These are phyloP conservation scores for Invenusta paracnida DNA, from an alignment of 2,888 invertebrate species.

Conservation along the genomic window DNA sequence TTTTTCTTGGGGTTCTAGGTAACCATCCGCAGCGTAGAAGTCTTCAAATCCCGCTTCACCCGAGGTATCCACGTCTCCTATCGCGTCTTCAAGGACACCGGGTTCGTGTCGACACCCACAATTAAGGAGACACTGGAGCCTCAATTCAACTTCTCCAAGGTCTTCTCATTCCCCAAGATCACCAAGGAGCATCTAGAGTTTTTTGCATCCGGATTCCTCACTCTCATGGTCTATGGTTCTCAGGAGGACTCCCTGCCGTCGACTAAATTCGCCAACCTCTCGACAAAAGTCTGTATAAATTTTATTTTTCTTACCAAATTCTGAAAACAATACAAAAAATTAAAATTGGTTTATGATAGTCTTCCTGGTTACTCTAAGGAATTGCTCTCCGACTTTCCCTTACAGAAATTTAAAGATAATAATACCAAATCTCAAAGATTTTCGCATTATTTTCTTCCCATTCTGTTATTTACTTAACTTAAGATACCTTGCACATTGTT, in stretches of 20 bases:
- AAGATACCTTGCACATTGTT: too few relatives aligned
- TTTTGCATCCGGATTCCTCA: slow-evolving; percentile 58
- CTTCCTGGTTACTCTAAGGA: too few relatives aligned
- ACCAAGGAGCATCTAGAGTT: slow-evolving; percentile 57
- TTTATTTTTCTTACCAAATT: too few relatives aligned
- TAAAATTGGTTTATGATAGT: too few relatives aligned
- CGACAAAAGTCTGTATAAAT: neutral
- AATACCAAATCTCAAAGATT: too few relatives aligned
- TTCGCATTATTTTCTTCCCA: too few relatives aligned
- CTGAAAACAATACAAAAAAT: too few relatives aligned
- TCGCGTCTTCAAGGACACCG: slow-evolving; percentile 52
- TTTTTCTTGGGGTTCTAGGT: too few relatives aligned
- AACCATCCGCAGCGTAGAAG: slow-evolving; percentile 51
- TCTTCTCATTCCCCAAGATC: slow-evolving; percentile 51
- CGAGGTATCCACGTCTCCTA: slow-evolving; percentile 57
- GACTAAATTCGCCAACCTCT: neutral
- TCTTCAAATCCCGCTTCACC: slow-evolving; percentile 55
- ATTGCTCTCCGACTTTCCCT: too few relatives aligned
- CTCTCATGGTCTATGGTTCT: slow-evolving; percentile 57
- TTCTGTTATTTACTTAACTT: too few relatives aligned
- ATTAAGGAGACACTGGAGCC: slow-evolving; percentile 54
- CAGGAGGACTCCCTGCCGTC: slow-evolving; percentile 53
- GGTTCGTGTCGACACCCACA: slow-evolving; percentile 51
- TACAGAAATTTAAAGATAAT: too few relatives aligned
- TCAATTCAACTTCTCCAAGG: slow-evolving; percentile 54